These are phyloP conservation scores for Tinea semifulvella DNA, from an alignment of 2,888 invertebrate genomes.

Conservation along the genomic window DNA sequence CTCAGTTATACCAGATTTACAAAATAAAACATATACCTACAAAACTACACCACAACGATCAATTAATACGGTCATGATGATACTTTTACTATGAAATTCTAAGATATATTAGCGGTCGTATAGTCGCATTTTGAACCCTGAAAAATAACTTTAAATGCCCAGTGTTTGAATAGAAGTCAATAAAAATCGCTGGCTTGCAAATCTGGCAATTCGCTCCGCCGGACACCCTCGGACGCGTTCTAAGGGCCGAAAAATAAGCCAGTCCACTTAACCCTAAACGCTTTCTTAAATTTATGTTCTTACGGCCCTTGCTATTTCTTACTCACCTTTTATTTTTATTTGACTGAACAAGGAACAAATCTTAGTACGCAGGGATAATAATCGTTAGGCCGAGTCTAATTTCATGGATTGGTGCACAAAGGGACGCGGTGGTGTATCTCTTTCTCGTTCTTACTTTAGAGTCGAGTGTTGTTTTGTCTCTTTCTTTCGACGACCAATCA, in stretches of 20 bases:
- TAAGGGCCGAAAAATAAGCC: constrained; percentile 59
- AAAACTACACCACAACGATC: too few species aligned
- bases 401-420: constrained; percentile 63
- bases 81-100: too few species aligned
- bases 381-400: constrained; percentile 66
- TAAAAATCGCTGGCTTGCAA: neutral
- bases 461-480: constrained; percentile 26
- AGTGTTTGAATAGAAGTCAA: too few species aligned
- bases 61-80: too few species aligned
- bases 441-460: constrained; percentile 21
- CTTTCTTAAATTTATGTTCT: constrained; percentile 48
- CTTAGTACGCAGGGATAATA: constrained; percentile 66
- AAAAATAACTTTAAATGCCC: too few species aligned
- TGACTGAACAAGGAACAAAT: constrained; percentile 67
- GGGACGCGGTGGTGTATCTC: constrained; percentile 42
- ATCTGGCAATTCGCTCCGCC: constrained; percentile 9
- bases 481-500: constrained; percentile 40
- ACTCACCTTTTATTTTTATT: constrained; percentile 67
- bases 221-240: constrained; percentile 25
- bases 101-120: too few species aligned
- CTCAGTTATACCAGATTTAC: too few species aligned
- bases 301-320: constrained; percentile 59
- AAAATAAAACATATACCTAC: too few species aligned
- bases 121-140: too few species aligned
- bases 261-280: constrained; percentile 44